phyloP scores from a whole-genome alignment of 2,888 invertebrate genomes.

The Drosophila siamana region DNA sequence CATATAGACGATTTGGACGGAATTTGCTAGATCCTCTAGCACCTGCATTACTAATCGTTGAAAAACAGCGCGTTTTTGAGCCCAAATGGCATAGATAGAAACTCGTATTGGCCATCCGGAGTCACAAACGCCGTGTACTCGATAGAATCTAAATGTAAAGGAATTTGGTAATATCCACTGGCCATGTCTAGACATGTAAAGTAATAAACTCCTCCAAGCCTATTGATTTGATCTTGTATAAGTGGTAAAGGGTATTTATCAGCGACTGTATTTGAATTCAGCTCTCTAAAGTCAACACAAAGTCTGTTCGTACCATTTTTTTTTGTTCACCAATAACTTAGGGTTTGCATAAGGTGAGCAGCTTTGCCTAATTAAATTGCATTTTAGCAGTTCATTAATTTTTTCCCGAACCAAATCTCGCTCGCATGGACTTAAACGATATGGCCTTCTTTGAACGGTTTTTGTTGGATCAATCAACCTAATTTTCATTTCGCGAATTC shows the following conservation, averaged over 20 bases:
- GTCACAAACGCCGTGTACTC: conserved; percentile 14
- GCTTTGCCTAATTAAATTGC: conserved; percentile 5
- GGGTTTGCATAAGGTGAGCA: conserved; percentile 11
- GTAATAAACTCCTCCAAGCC: background rate
- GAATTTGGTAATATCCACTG: background rate
- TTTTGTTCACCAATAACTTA: conserved; percentile 6
- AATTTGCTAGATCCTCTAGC: conserved; percentile 16
- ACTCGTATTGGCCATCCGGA: conserved; percentile 1
- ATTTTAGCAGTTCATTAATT: conserved; percentile 9
- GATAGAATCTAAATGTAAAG: background rate
- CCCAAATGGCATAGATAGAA: conserved; percentile 14
- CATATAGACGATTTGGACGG: conserved; percentile 14
- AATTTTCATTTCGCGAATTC: background rate
- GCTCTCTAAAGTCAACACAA: conserved; percentile 21
- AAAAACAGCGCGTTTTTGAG: conserved; percentile 16
- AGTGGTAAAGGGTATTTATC: conserved; percentile 5
- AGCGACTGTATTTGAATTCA: conserved; percentile 11
- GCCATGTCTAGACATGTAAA: conserved; percentile 8
- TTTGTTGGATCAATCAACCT: background rate
- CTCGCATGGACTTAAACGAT: background rate
- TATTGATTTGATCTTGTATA: background rate
- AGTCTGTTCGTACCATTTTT: conserved; percentile 8
- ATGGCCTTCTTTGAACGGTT: background rate
- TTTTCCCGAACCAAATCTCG: conserved; percentile 6
- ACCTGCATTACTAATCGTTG: conserved; percentile 19